Base-by-base conservation (phyloP, 2,888 invertebrate species). In the Temnothorax rugatulus region DNA sequence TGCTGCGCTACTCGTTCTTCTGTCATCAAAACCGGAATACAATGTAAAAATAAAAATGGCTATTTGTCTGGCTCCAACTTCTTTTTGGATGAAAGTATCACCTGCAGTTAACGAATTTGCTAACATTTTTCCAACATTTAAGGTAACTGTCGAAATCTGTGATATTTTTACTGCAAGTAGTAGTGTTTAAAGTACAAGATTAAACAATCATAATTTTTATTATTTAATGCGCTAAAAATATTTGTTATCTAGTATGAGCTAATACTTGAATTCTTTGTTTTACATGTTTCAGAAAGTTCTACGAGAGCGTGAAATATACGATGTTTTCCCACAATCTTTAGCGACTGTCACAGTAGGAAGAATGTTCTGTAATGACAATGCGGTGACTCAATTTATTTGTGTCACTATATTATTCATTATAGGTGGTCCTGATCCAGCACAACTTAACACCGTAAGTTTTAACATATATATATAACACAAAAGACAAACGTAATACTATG, bases 1-100 rank as follows among this genome's bases (percentile, higher is more conserved):
- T 18, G 63, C 61, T 21, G 29, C n/a, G 8, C 13, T 66, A n/a
- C 54, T 47, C 5, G 15, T n/a, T 41, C 50, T 83, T 3, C 4
- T 75, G 34, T 75, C 83, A 34, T 38, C 47, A 50, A 66, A 50
- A 50, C 83, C 83, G 1, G 75, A 83, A 25, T 83, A 83, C 2
- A 75, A 83, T 38, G 25, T 15, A 18, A 83, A 75, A 11, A 68
- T 83, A 38, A 68, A 59, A 44, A 1, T 68, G 4, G 66, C 41
- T 13, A 38, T 76, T 21, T 50, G 34, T 15, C 11, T 83, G 11
- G 75, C 75, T 25, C 83, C 83, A 29, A 25, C 29, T 75, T 69
- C 52, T 38, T 38, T 50, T 15, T 71, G 69, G 69, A 41, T 15
- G 0, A 8, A 47, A 59, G 1, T 47, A 13, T 2, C 59, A n/a